These are phyloP conservation scores for Phocides pigmalion DNA, from an alignment of 1,140 invertebrate genomes.

Conservation along the genomic window DNA sequence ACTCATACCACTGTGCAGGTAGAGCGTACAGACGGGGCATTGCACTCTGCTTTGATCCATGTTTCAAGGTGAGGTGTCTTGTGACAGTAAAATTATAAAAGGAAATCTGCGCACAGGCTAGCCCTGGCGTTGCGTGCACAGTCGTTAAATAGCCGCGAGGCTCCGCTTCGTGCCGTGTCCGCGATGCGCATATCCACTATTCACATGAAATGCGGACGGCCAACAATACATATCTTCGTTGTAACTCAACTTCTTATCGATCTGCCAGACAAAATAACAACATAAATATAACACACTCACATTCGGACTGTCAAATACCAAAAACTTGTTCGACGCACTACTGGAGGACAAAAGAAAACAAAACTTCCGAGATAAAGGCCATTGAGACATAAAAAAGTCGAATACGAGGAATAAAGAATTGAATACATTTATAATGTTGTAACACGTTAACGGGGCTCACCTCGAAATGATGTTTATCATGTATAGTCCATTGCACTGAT, in stretches of 20 bases:
- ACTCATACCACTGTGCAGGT: conserved; percentile 91
- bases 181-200: conserved; percentile 72
- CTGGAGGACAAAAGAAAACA: conserved; percentile 79
- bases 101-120: conserved; percentile 47
- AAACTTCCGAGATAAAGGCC: conserved; percentile 79
- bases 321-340: conserved; percentile 66
- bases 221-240: conserved; percentile 73
- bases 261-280: conserved; percentile 76
- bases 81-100: conserved; percentile 47
- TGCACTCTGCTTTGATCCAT: conserved; percentile 84
- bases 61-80: conserved; percentile 41
- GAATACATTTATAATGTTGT: conserved; percentile 49
- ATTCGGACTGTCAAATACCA: conserved; percentile 51
- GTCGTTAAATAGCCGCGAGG: conserved; percentile 55
- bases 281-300: conserved; percentile 59
- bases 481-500: conserved; percentile 69
- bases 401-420: conserved; percentile 66
- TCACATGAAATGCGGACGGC: conserved; percentile 60
- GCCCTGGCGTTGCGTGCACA: conserved; percentile 49
- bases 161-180: conserved; percentile 54
- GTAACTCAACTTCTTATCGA: conserved; percentile 74
- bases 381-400: conserved; percentile 80
- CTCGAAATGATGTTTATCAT: conserved; percentile 63
- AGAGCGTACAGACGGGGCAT: conserved; percentile 93
- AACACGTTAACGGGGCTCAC: conserved; percentile 53